Conservation (phyloP, 2,113 vertebrate genomes). For the Rostratula benghalensis region DNA sequence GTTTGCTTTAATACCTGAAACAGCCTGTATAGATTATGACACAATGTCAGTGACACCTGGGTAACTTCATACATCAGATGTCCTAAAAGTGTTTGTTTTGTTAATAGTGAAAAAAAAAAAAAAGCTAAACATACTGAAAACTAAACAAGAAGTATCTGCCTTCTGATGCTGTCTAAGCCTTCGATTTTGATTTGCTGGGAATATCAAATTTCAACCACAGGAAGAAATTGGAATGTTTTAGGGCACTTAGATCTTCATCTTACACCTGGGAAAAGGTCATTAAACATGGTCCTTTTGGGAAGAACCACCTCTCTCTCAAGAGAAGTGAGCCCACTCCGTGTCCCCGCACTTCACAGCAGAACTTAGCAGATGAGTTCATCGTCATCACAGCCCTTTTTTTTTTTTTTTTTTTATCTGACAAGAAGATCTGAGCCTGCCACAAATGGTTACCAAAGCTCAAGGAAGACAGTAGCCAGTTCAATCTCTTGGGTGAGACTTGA, state of each 20-base stretch:
- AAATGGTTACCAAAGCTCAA: not conserved
- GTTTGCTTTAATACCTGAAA: not conserved
- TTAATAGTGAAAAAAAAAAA: no score
- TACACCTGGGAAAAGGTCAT: not conserved
- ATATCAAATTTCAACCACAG: not conserved
- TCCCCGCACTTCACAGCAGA: not conserved
- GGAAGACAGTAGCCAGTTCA: not conserved
- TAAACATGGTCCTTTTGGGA: not conserved
- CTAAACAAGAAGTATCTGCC: not conserved
- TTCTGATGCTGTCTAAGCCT: not conserved
- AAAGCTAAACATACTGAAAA: conserved; percentile 11
- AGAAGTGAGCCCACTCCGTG: not conserved
- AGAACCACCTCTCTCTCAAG: not conserved
- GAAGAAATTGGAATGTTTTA: not conserved
- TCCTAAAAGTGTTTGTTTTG: not conserved
- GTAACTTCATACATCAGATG: not conserved
- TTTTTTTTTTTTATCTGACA: not conserved
- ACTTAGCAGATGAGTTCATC: not conserved
- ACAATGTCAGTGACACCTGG: not conserved
- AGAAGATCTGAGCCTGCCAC: not conserved
- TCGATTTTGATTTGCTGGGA: not conserved
- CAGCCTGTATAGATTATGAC: not conserved
- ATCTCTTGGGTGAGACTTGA: not conserved
- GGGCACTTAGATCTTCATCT: not conserved
- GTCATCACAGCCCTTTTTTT: not conserved